These are phyloP conservation scores for Calliopsis andreniformis DNA, from an alignment of 1,140 invertebrate species.

Conservation along the genomic window DNA sequence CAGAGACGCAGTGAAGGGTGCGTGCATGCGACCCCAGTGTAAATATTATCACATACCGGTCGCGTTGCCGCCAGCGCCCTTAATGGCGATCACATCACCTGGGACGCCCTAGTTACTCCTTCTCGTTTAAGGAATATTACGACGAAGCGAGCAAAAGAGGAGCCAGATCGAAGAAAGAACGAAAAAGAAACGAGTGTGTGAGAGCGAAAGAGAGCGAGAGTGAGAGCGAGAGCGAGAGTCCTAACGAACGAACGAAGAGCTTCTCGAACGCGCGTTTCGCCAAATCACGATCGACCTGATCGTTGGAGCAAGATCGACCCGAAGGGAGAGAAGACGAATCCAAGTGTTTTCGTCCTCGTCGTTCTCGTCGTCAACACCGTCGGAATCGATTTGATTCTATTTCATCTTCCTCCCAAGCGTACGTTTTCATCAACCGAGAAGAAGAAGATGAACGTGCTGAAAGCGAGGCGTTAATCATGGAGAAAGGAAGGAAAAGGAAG, in stretches of 20 bases:
- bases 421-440: constrained; percentile 19
- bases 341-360: constrained; percentile 27
- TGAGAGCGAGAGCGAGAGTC: not conserved
- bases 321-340: not conserved
- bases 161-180: constrained; percentile 19
- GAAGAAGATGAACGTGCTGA: not conserved
- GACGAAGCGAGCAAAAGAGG: constrained; percentile 35
- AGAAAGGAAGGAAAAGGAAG: not conserved
- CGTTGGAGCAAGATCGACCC: constrained; percentile 18
- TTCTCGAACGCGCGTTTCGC: constrained; percentile 5
- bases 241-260: not conserved
- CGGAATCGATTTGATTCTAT: constrained; percentile 45
- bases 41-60: constrained; percentile 97
- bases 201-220: not conserved
- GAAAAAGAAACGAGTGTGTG: too few relatives aligned
- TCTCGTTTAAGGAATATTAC: constrained; percentile 61
- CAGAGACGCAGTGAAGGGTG: constrained; percentile 95
- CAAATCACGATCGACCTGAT: constrained; percentile 20
- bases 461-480: not conserved
- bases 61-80: constrained; percentile 88
- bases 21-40: constrained; percentile 93
- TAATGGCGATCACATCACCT: constrained; percentile 83
- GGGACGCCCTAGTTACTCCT: constrained; percentile 76
- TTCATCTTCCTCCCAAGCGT: constrained; percentile 37
- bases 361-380: constrained; percentile 21